Evolutionary conservation across 2,113 vertebrate species (phyloP), one percentile per base, ranked within the genome.

Genomic region (Corythornis cristatus): DNA sequence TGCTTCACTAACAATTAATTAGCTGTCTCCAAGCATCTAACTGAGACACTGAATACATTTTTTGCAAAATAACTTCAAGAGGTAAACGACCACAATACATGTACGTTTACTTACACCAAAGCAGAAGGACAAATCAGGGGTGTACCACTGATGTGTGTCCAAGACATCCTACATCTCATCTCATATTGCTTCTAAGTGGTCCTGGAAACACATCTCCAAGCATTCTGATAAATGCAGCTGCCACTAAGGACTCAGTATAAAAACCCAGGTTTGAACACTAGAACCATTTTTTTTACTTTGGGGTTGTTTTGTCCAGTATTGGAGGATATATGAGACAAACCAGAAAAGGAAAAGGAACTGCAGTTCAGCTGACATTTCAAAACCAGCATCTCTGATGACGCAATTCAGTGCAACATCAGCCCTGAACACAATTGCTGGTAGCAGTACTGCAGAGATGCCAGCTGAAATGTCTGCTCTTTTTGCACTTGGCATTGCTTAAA

Each of bases 1-100:
- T 88, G 83, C 42, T 88, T 90, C 48, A 21, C 51, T 81, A 86
- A 40, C 20, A 70, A 77, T 73, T 92, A 72, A 79, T 88, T 86
- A 28, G 18, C 31, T 65, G 18, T 82, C 20, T 86, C 64, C 60
- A 77, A 89, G 48, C 31, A 81, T 64, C 48, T 51, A 66, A 13
- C n/a, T 78, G 37, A 90, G 56, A 45, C 64, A 54, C 21, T 45
- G 21, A 23, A 26, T 25, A 26, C 4, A 8, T 51, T 8, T 78
- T 93, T 88, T 77, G 81, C 57, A 88, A 74, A 92, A 64, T 9
- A 72, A 35, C 35, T 76, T 58, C 64, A 65, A n/a, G 2, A 81
- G 46, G n/a, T 74, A 71, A 66, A 82, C 25, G 3, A 29, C 54
- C 31, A 78, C 68, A 65, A 84, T 31, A n/a, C 12, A 8, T 3